Evolutionary conservation across 2,888 invertebrate genomes (phyloP), one percentile per base, ranked within the genome.

Genomic region (Sicus ferrugineus): DNA sequence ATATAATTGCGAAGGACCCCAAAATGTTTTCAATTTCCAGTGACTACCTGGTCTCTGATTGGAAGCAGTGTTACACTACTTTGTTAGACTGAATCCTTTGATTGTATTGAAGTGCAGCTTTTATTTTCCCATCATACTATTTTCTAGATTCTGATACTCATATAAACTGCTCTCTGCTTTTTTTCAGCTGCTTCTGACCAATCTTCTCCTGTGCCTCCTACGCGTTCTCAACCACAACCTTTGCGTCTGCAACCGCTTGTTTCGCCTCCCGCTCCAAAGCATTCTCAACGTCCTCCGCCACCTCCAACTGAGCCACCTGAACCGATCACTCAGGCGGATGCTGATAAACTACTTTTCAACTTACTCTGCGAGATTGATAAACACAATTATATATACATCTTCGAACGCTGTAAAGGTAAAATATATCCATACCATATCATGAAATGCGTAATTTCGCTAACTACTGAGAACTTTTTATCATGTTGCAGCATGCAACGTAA

Each of bases 321-420:
- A 4, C 7, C 14, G 26, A 30, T n/a, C 14, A 59, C 31, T 38
- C 50, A 68, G 23, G 67, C 62, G n/a, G 62, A 70, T 23, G 11
- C 59, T 19, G 72, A 72, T 48, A 61, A 63, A 0, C 30, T 65
- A 38, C 64, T 72, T 7, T 59, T 72, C 38, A 38, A 56, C 11
- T 46, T 63, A 0, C 38, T 73, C 11, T 59, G 66, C 30, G 64
- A 70, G 67, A 73, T 73, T 38, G 73, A 73, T 26, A 52, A 59
- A 66, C 11, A 61, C 16, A 73, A 73, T 56, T 71, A 70, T 58
- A 19, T 54, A 11, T 73, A 68, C 50, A 23, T 71, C 6, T 71
- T 71, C 31, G 68, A 71, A 31, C 70, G 68, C 23, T 73, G 73
- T 31, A 71, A 71, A 69, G 59, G 73, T 73, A 68, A 58, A 52